Evolutionary conservation across 2,888 invertebrate genomes (phyloP).

Genomic region (Cheilosia urbana): DNA sequence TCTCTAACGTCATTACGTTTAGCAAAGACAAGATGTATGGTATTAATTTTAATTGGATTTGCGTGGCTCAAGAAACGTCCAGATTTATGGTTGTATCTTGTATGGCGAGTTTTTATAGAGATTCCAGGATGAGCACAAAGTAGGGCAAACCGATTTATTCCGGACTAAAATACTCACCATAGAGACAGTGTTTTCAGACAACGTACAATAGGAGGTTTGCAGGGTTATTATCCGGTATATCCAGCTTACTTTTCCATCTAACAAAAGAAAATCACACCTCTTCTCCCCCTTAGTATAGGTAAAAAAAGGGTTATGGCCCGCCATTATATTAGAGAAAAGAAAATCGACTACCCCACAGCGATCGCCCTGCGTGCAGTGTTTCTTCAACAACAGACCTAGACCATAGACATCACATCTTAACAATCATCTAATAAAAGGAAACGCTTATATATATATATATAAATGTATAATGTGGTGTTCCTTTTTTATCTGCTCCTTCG

Average conservation of each 20-base stretch:
- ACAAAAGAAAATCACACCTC: conserved; percentile 23
- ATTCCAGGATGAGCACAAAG: conserved; percentile 7
- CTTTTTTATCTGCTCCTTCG: conserved; percentile 28
- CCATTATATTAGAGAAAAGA: conserved; percentile 7
- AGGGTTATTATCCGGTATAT: conserved; percentile 14
- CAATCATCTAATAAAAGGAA: conserved; percentile 17
- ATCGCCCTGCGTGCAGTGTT: neutral
- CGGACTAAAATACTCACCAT: conserved; percentile 28
- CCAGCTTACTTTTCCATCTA: neutral
- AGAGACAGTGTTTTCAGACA: conserved; percentile 22
- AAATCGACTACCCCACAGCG: conserved; percentile 42
- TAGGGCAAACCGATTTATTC: conserved; percentile 49
- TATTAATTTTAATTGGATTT: conserved; percentile 62
- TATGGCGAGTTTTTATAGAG: conserved; percentile 11
- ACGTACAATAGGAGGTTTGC: conserved; percentile 10
- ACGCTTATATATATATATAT: conserved; percentile 2
- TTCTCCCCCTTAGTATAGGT: neutral
- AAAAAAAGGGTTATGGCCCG: conserved; percentile 18
- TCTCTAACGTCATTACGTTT: conserved; percentile 8
- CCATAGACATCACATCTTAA: conserved; percentile 4
- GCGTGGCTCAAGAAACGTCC: conserved; percentile 13
- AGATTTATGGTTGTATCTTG: conserved; percentile 46
- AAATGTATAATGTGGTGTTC: neutral
- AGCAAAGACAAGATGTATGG: conserved; percentile 23
- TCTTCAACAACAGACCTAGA: conserved; percentile 3